Evolutionary conservation across 2,888 invertebrate species (phyloP).

Genomic region (Pollenia griseotomentosa): DNA sequence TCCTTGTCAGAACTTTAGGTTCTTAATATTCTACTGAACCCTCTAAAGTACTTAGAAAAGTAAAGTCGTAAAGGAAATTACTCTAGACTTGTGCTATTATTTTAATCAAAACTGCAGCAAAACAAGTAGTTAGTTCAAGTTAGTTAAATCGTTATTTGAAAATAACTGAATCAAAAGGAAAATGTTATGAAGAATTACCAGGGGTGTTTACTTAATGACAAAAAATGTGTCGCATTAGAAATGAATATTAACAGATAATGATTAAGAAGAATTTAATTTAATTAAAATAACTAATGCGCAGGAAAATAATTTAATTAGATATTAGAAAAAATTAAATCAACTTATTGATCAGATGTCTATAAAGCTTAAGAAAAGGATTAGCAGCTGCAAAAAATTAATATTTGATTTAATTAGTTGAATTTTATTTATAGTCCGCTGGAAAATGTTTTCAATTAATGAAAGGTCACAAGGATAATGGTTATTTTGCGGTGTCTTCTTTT

Average conservation of each 20-base stretch:
- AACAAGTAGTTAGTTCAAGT: constrained; percentile 34
- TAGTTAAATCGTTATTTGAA: constrained; percentile 5
- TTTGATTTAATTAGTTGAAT: too few species aligned
- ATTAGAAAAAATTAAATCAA: background rate
- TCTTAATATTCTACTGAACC: too few species aligned
- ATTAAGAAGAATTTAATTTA: constrained; percentile 45
- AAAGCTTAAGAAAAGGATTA: background rate
- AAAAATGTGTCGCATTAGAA: constrained; percentile 47
- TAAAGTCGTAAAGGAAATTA: background rate
- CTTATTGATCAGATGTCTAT: background rate
- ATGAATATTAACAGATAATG: constrained; percentile 36
- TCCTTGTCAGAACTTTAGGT: too few species aligned
- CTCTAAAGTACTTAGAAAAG: too few species aligned
- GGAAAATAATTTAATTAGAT: constrained; percentile 8
- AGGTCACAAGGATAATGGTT: too few species aligned
- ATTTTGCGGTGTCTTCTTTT: too few species aligned
- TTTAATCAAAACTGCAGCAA: background rate
- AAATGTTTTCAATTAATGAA: too few species aligned
- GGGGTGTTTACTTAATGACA: constrained; percentile 59
- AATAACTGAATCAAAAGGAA: background rate
- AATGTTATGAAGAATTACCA: background rate
- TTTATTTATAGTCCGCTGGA: too few species aligned
- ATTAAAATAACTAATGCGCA: constrained; percentile 49
- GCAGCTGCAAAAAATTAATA: background rate
- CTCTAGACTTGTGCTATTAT: background rate